These are phyloP conservation scores for Dendronephthya gigantea DNA, from an alignment of 64 coral and sea anemone species.

Conservation along the genomic window DNA sequence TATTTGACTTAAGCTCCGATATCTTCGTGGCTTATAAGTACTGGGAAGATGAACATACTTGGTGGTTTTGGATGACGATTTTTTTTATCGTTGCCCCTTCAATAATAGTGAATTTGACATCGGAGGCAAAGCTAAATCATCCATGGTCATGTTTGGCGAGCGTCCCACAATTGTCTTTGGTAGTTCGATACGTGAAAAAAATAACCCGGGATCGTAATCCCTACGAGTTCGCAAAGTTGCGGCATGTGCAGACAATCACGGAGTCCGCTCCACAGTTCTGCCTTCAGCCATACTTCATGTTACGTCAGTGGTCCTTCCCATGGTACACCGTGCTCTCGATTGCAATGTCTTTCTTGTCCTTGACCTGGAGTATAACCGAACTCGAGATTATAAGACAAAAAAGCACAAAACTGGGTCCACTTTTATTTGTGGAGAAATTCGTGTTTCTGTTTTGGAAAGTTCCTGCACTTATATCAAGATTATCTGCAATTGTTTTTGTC, in stretches of 20 bases:
- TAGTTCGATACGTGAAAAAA: no score
- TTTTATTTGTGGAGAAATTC: not conserved
- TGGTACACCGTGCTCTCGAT: not conserved
- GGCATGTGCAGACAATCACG: not conserved
- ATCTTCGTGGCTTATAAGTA: not conserved
- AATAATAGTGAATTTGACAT: not conserved
- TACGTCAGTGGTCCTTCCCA: not conserved
- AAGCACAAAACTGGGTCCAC: no score
- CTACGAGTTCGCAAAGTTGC: not conserved
- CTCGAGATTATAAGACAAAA: not conserved
- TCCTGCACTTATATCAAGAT: not conserved
- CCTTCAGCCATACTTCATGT: not conserved
- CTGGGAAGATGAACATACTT: not conserved
- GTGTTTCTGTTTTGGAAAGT: not conserved
- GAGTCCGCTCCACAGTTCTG: not conserved
- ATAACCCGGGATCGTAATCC: not conserved
- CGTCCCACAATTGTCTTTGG: no score
- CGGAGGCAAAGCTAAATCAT: no score
- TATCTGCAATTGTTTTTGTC: not conserved
- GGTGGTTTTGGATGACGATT: not conserved
- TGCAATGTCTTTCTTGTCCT: not conserved
- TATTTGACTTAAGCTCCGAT: not conserved
- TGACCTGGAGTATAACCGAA: not conserved
- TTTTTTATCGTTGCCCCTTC: not conserved
- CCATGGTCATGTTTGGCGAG: no score